Percentiles rank a stretch among this genome's conserved stretches.
phyloP scores from a whole-genome alignment of 2,113 vertebrate genomes.

The Peucedramus taeniatus region DNA sequence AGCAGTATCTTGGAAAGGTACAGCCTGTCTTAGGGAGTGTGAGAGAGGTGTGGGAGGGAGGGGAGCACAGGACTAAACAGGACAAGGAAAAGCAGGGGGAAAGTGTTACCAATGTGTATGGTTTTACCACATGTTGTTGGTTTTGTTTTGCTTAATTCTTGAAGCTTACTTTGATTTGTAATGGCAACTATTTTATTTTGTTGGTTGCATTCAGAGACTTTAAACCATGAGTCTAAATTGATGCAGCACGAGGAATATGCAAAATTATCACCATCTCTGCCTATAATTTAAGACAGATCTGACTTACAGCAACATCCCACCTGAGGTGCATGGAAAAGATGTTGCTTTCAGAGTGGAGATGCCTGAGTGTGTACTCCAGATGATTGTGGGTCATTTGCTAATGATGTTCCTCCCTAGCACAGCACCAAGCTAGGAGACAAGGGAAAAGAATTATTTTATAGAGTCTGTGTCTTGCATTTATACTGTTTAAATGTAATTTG shows the following conservation, averaged over 20 bases:
- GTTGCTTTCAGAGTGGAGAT: neutral
- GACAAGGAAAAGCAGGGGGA: neutral
- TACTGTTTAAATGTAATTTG: neutral
- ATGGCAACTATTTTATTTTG: neutral
- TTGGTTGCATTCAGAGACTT: neutral
- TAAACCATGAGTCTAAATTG: neutral
- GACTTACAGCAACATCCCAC: neutral
- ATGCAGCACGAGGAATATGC: neutral
- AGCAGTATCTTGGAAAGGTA: rapidly evolving
- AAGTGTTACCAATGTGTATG: neutral
- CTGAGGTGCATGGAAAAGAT: neutral
- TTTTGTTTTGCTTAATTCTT: neutral
- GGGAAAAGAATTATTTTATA: neutral
- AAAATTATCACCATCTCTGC: neutral
- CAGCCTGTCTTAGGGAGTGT: neutral
- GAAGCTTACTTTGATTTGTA: neutral
- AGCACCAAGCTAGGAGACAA: neutral
- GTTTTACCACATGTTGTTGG: neutral
- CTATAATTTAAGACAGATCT: neutral
- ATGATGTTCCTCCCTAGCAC: neutral
- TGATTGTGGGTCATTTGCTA: neutral
- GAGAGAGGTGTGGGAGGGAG: neutral
- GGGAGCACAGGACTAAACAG: neutral
- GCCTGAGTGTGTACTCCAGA: neutral
- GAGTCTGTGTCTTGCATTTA: neutral